Percentiles rank a stretch among this genome's conserved stretches.
phyloP scores from a whole-genome alignment of 2,888 invertebrate species.

The Mimumesa dahlbomi region DNA sequence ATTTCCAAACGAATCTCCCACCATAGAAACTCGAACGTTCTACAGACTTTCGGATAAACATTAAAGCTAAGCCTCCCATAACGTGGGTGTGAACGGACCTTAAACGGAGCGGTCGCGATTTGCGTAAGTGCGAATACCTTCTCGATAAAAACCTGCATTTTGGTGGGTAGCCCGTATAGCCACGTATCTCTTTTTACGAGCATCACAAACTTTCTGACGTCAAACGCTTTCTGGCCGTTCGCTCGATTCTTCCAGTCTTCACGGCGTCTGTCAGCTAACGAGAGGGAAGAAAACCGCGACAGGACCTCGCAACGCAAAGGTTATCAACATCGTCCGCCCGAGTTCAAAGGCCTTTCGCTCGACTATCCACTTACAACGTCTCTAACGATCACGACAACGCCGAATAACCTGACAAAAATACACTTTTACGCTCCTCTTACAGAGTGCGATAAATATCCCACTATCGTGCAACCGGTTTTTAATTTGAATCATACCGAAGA shows the following conservation, averaged over 20 bases:
- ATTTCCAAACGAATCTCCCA: too few relatives aligned
- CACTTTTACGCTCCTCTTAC: too few relatives aligned
- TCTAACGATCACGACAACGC: not conserved
- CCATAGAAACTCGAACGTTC: too few relatives aligned
- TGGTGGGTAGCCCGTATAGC: slow-evolving; percentile 11
- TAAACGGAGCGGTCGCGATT: too few relatives aligned
- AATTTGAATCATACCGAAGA: too few relatives aligned
- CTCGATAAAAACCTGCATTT: slow-evolving; percentile 14
- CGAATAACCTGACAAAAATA: too few relatives aligned
- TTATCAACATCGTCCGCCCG: slow-evolving; percentile 51
- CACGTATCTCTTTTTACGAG: slow-evolving; percentile 12
- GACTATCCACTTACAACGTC: too few relatives aligned
- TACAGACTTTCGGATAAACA: too few relatives aligned
- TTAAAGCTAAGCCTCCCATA: too few relatives aligned
- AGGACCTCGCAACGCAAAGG: slow-evolving; percentile 62
- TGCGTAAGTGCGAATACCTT: not conserved
- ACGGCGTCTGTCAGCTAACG: slow-evolving; percentile 17
- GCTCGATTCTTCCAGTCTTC: too few relatives aligned
- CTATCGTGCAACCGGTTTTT: too few relatives aligned
- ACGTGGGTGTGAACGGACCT: too few relatives aligned
- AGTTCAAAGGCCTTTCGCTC: slow-evolving; percentile 63
- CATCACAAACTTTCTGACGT: slow-evolving; percentile 65
- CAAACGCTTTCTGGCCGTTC: slow-evolving; percentile 53
- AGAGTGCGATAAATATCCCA: not conserved
- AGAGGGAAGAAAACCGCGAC: slow-evolving; percentile 12